A percentile compares a stretch with the other conserved stretches of the same genome.
Conservation (phyloP, 2,113 vertebrate genomes). For the Uria lomvia region DNA sequence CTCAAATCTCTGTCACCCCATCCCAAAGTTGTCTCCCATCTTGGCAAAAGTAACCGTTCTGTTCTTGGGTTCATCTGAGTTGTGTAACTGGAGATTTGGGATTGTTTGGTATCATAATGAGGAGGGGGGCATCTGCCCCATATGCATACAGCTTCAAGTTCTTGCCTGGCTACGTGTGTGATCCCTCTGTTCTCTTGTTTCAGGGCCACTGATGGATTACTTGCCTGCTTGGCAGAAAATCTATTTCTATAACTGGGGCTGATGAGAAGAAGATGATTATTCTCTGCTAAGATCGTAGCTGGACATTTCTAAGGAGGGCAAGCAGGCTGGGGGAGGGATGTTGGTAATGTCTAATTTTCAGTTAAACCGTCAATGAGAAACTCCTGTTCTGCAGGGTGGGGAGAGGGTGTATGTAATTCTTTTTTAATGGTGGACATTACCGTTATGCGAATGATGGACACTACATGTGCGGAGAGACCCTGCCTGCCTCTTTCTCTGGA, state of each 20-base stretch:
- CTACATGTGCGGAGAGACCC: neutral
- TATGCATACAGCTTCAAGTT: neutral
- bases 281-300: neutral
- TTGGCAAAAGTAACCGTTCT: neutral
- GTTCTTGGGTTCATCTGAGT: neutral
- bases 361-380: neutral
- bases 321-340: neutral
- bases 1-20: neutral
- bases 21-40: neutral
- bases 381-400: neutral
- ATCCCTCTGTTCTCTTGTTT: slow-evolving; percentile 22
- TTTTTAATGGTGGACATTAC: neutral
- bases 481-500: neutral
- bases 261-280: slow-evolving; percentile 48
- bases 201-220: slow-evolving; percentile 96
- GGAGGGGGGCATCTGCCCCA: neutral
- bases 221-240: slow-evolving; percentile 97
- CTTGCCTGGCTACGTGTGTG: neutral
- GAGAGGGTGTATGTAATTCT: neutral
- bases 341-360: slow-evolving; percentile 1
- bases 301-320: neutral
- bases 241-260: slow-evolving; percentile 99
- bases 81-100: neutral
- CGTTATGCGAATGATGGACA: neutral
- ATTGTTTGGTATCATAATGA: neutral